phyloP scores from a whole-genome alignment of 2,113 vertebrate genomes.

The Beaufortia kweichowensis region DNA sequence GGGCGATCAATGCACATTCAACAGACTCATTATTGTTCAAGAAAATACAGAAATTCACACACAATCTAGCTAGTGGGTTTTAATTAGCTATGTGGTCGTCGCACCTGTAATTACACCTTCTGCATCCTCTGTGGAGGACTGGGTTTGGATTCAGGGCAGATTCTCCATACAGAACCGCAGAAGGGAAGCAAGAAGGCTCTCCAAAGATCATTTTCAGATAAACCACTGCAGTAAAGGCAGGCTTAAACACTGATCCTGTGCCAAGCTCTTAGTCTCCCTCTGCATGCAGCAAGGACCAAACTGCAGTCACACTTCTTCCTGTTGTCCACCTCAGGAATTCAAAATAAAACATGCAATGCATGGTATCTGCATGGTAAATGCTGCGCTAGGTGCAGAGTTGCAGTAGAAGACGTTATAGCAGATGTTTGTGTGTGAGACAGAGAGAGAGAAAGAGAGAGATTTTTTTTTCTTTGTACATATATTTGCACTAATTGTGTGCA shows the following conservation, averaged over 20 bases:
- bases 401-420: background rate
- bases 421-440: too few species aligned
- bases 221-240: constrained; percentile 26
- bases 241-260: constrained; percentile 22
- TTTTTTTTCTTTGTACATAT: too few species aligned
- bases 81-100: constrained; percentile 21
- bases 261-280: constrained; percentile 15
- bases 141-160: background rate
- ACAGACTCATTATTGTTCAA: constrained; percentile 21
- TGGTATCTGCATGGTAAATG: constrained; percentile 9
- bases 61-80: background rate
- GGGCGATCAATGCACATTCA: constrained; percentile 31
- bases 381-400: constrained; percentile 3
- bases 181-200: constrained; percentile 5
- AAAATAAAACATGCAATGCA: constrained; percentile 24
- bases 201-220: constrained; percentile 27
- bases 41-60: background rate
- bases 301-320: constrained; percentile 17
- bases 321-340: background rate
- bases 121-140: background rate
- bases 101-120: constrained; percentile 21
- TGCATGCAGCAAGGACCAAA: background rate
- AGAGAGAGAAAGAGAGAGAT: too few species aligned
- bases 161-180: background rate
- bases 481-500: too few species aligned